These are phyloP conservation scores for Lepilemur septentrionalis DNA, from an alignment of 2,797 vertebrate species.

Conservation along the genomic window DNA sequence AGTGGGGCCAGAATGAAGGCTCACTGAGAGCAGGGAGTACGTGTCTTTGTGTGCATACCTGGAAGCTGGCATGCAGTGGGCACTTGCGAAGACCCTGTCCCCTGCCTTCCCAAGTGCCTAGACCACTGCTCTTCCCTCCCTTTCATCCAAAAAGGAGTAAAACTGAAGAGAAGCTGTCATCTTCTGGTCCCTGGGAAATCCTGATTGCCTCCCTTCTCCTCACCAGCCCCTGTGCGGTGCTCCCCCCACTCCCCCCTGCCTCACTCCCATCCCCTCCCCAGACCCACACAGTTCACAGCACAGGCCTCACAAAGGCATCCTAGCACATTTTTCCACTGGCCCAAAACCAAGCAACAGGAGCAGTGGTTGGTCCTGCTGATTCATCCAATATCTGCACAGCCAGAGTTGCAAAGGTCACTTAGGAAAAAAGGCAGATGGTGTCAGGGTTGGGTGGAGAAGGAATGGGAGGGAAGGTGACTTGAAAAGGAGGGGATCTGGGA, in stretches of 20 bases:
- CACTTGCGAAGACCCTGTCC: background rate
- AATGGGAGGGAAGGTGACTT: background rate
- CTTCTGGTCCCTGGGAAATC: background rate
- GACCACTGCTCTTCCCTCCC: no score
- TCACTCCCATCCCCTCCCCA: background rate
- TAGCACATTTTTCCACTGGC: background rate
- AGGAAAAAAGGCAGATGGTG: background rate
- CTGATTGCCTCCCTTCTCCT: background rate
- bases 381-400: slow-evolving; percentile 30
- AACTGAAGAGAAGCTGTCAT: background rate
- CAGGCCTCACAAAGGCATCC: background rate
- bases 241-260: background rate
- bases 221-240: no score
- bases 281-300: background rate
- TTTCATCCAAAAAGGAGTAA: background rate
- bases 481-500: background rate
- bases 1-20: background rate
- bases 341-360: background rate
- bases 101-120: background rate
- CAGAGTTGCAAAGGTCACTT: slow-evolving; percentile 27
- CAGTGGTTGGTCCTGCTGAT: slow-evolving; percentile 39
- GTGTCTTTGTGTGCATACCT: background rate
- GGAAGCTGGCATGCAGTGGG: background rate
- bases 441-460: background rate
- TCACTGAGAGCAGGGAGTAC: background rate